Conservation (phyloP, 2,797 vertebrate species). For the Falco naumanni region DNA sequence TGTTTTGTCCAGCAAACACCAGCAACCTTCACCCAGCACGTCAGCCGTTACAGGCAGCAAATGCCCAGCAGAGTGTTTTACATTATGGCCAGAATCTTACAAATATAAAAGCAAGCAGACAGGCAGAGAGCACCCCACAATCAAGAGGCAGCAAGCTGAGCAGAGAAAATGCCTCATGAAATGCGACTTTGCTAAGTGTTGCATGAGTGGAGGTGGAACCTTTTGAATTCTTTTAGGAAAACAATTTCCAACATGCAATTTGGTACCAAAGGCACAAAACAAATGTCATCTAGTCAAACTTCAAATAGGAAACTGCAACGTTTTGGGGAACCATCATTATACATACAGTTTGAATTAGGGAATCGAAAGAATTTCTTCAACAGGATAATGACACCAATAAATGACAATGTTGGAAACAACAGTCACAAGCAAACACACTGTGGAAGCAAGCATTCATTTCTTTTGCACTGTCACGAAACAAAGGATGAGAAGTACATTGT, state of each 20-base stretch:
- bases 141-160: neutral
- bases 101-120: neutral
- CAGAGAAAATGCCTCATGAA: neutral
- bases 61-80: neutral
- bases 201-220: neutral
- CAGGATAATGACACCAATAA: neutral
- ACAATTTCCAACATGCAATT: neutral
- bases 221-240: neutral
- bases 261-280: neutral
- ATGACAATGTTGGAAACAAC: neutral
- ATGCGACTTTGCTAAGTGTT: neutral
- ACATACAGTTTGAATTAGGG: neutral
- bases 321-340: neutral
- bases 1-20: neutral
- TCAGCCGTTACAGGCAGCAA: neutral
- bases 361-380: neutral
- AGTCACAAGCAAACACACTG: neutral
- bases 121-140: neutral
- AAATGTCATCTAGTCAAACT: neutral
- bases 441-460: neutral
- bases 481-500: neutral
- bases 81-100: neutral
- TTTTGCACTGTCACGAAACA: neutral
- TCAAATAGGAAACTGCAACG: neutral
- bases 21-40: accelerated